These are phyloP conservation scores for Cheilosia variabilis DNA, from an alignment of 2,888 invertebrate genomes.

Conservation along the genomic window DNA sequence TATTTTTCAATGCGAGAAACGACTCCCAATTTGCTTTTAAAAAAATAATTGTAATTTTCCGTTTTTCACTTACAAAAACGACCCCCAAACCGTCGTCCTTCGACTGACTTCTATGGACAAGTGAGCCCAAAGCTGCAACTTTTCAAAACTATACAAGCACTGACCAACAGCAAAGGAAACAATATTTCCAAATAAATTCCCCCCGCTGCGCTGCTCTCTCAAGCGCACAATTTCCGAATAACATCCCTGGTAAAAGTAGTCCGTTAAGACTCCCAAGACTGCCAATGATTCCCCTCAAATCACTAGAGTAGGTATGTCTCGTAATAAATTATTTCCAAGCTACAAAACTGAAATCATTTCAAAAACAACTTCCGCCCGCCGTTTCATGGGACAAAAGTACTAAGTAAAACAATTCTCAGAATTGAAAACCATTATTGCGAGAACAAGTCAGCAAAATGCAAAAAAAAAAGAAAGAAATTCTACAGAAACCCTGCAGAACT, in stretches of 20 bases:
- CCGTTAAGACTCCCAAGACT: slow-evolving; percentile 21
- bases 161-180: too few relatives aligned
- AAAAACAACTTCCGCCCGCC: slow-evolving; percentile 46
- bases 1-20: too few relatives aligned
- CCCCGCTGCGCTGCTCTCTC: background rate
- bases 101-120: too few relatives aligned
- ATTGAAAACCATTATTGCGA: slow-evolving; percentile 47
- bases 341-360: slow-evolving; percentile 45
- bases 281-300: background rate
- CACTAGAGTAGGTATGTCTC: background rate
- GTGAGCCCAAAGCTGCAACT: too few relatives aligned
- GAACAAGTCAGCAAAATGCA: slow-evolving; percentile 10
- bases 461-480: background rate
- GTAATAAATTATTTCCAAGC: slow-evolving; percentile 47
- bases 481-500: slow-evolving; percentile 42
- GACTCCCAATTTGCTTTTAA: too few relatives aligned
- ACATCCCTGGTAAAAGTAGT: background rate
- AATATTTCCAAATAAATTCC: background rate
- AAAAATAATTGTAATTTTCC: too few relatives aligned
- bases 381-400: slow-evolving; percentile 12
- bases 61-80: too few relatives aligned
- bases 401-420: slow-evolving; percentile 52
- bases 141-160: background rate
- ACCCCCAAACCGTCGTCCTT: too few relatives aligned
- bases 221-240: background rate